Conservation (phyloP, 2,888 invertebrate genomes). For the Itoplectis maculator region DNA sequence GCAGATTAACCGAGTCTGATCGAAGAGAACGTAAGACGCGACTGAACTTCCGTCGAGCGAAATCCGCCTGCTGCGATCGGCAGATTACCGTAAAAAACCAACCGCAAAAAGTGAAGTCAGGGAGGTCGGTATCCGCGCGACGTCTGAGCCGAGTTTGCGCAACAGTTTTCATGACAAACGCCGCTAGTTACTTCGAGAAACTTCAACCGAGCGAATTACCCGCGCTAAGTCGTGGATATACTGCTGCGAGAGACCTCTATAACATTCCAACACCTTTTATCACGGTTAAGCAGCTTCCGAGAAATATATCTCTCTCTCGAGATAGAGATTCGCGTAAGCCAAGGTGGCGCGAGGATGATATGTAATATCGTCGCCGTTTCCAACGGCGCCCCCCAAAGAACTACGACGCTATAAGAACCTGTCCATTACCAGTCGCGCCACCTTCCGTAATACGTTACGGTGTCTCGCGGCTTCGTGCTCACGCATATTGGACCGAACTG, state of each 20-base stretch:
- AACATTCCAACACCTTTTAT: constrained; percentile 17
- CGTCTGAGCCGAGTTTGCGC: not conserved
- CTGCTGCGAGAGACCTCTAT: constrained; percentile 14
- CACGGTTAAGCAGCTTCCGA: constrained; percentile 22
- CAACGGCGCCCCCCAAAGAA: constrained; percentile 18
- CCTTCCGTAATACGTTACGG: constrained; percentile 9
- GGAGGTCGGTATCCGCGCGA: not conserved
- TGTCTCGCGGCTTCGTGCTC: not conserved
- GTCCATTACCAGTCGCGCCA: constrained; percentile 16
- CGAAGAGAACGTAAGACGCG: not conserved
- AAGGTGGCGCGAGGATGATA: constrained; percentile 20
- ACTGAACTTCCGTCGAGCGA: not conserved
- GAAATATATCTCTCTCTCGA: constrained; percentile 17
- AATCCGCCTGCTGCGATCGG: not conserved
- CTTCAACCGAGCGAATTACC: constrained; percentile 19
- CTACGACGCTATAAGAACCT: constrained; percentile 18
- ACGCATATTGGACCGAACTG: constrained; percentile 22
- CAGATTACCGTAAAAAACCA: not conserved
- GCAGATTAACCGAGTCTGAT: not conserved
- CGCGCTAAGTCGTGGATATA: constrained; percentile 15
- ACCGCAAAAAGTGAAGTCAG: not conserved
- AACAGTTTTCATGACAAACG: constrained; percentile 13
- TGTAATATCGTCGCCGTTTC: constrained; percentile 10
- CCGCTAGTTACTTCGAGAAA: not conserved
- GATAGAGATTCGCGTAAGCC: constrained; percentile 1